phyloP scores from a whole-genome alignment of 2,113 vertebrate species.

The Verasper variegatus region DNA sequence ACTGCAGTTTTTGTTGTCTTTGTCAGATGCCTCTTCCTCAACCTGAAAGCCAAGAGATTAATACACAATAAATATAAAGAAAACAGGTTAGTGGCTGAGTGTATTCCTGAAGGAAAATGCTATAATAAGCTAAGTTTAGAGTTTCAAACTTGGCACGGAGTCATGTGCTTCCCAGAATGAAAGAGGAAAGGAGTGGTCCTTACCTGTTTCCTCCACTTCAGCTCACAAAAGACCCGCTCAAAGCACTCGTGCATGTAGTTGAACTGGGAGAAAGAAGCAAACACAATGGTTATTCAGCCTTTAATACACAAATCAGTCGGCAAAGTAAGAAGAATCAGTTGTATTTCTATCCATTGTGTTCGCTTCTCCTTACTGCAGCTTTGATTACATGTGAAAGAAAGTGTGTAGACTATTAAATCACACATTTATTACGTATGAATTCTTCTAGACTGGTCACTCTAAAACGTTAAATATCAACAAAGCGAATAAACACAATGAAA shows the following conservation, averaged over 20 bases:
- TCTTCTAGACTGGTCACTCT: not conserved
- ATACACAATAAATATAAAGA: not conserved
- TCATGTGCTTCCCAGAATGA: slow-evolving; percentile 42
- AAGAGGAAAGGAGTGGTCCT: slow-evolving; percentile 65
- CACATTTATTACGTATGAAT: too few relatives aligned
- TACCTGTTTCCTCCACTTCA: slow-evolving; percentile 99
- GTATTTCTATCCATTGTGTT: not conserved
- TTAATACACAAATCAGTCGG: not conserved
- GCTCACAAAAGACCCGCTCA: slow-evolving; percentile 97
- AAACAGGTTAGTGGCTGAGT: not conserved
- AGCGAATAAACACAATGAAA: not conserved
- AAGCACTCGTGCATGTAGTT: slow-evolving; percentile 99
- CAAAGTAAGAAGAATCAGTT: not conserved
- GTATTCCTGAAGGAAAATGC: slow-evolving; percentile 8
- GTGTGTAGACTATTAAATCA: not conserved
- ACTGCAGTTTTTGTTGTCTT: slow-evolving; percentile 89
- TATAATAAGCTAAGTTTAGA: slow-evolving; percentile 39
- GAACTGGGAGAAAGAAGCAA: slow-evolving; percentile 82
- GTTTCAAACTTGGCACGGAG: slow-evolving; percentile 35
- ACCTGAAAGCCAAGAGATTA: slow-evolving; percentile 74
- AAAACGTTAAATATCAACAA: too few relatives aligned
- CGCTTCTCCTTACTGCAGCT: not conserved
- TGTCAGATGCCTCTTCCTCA: slow-evolving; percentile 87
- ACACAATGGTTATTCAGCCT: slow-evolving; percentile 3
- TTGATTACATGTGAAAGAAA: not conserved